A percentile compares a stretch with the other conserved stretches of the same genome.
Evolutionary conservation across 92 coral and sea anemone genomes (phyloP).

Genomic region (Epizoanthus ramosus): DNA sequence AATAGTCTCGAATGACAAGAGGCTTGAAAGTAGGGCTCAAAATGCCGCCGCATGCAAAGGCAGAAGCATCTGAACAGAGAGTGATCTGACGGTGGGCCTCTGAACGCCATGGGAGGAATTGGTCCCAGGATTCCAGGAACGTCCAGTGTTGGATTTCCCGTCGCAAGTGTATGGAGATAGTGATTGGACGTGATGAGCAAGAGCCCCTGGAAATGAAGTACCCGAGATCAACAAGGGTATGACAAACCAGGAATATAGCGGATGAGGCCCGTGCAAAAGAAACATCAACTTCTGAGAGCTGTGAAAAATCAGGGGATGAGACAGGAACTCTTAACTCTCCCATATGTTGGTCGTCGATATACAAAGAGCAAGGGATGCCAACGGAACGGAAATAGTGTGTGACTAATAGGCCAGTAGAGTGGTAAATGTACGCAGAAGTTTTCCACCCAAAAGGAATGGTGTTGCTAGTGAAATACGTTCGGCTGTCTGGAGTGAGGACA

Average conservation of each 20-base stretch:
- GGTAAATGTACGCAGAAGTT: constrained; percentile 51
- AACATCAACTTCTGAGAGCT: no score
- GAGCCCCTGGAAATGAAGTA: constrained; percentile 35
- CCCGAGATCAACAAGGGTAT: constrained; percentile 44
- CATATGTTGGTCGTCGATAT: constrained; percentile 54
- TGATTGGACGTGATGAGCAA: constrained; percentile 11
- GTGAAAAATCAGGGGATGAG: background rate
- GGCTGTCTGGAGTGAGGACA: constrained; percentile 41
- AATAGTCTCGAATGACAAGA: constrained; percentile 29
- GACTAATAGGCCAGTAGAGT: constrained; percentile 46
- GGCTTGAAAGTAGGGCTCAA: constrained; percentile 5
- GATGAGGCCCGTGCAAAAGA: constrained; percentile 29
- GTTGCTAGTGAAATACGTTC: constrained; percentile 48
- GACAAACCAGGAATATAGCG: constrained; percentile 35
- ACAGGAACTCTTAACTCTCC: constrained; percentile 22
- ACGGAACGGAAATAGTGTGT: constrained; percentile 49
- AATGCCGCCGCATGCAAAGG: constrained; percentile 53
- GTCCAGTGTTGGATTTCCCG: constrained; percentile 49
- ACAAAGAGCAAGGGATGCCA: constrained; percentile 46
- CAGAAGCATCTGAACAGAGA: constrained; percentile 46
- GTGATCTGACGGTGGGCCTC: constrained; percentile 43
- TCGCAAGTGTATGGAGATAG: constrained; percentile 26
- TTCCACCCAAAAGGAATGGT: constrained; percentile 69
- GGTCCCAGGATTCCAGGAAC: constrained; percentile 45
- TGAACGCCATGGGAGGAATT: constrained; percentile 43